These are phyloP conservation scores for Chloroceryle inda DNA, from an alignment of 2,797 vertebrate species.

Conservation along the genomic window DNA sequence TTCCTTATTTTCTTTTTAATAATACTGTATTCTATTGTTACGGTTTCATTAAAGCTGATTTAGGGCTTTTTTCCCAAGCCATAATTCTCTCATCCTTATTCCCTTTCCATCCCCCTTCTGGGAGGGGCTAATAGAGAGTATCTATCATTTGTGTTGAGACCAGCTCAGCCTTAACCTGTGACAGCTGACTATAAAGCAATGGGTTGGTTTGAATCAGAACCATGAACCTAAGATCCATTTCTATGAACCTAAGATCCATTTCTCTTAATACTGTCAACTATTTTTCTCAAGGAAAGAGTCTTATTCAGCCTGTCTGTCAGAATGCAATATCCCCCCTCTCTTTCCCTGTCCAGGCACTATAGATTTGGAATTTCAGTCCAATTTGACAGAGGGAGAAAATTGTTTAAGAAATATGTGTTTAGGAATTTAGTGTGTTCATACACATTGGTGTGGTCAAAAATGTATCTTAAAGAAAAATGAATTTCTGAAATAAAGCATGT, in stretches of 20 bases:
- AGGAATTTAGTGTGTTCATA: background rate
- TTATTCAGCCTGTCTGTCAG: accelerated
- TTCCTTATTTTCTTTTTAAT: background rate
- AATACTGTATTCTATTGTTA: background rate
- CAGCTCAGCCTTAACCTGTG: background rate
- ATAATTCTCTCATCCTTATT: background rate
- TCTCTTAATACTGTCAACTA: background rate
- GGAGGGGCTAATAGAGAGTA: no score
- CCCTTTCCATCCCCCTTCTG: background rate
- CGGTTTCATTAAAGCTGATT: background rate
- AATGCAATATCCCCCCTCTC: background rate
- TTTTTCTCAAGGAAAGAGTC: background rate
- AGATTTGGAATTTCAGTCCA: background rate
- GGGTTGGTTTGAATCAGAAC: background rate
- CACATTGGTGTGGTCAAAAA: background rate
- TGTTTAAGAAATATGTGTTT: background rate
- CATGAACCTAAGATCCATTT: accelerated
- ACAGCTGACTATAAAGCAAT: background rate
- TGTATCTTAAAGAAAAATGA: accelerated
- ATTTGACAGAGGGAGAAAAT: background rate
- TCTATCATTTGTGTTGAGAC: no score
- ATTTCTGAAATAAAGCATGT: background rate
- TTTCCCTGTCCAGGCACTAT: background rate
- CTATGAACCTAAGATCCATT: accelerated
- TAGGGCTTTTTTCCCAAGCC: background rate